Conservation (phyloP, 1,140 invertebrate genomes). For the Pinna nobilis region DNA sequence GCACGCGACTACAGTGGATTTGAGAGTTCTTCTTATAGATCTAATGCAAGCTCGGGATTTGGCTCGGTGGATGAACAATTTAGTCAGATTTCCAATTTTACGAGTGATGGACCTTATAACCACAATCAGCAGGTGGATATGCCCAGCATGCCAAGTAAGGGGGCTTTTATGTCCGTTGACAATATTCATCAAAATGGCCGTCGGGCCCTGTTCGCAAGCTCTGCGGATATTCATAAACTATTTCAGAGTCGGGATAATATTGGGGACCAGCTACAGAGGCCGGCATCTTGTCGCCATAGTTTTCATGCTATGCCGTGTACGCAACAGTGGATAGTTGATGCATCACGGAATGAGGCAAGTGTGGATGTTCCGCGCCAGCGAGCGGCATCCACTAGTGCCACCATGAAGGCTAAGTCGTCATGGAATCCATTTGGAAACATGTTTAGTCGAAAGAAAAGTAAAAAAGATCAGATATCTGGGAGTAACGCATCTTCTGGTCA, state of each 20-base stretch:
- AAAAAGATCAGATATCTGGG: constrained; percentile 10
- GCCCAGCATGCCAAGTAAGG: constrained; percentile 42
- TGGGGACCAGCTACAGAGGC: constrained; percentile 45
- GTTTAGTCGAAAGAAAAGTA: constrained; percentile 34
- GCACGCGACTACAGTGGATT: constrained; percentile 12
- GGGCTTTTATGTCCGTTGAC: constrained; percentile 49
- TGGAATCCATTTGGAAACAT: constrained; percentile 45
- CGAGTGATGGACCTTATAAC: constrained; percentile 27
- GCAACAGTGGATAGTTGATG: constrained; percentile 11
- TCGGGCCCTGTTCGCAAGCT: constrained; percentile 57
- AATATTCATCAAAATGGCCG: constrained; percentile 48
- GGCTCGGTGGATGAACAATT: constrained; percentile 21
- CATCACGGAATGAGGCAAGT: constrained; percentile 24
- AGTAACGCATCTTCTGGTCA: background rate
- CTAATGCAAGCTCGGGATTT: constrained; percentile 27
- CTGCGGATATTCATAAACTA: constrained; percentile 58
- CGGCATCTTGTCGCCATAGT: constrained; percentile 56
- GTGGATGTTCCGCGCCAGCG: constrained; percentile 23
- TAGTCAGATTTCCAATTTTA: constrained; percentile 26
- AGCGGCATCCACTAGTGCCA: constrained; percentile 38
- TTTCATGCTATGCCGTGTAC: constrained; percentile 59
- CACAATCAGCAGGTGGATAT: constrained; percentile 43
- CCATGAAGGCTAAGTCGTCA: constrained; percentile 30
- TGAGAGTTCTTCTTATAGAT: constrained; percentile 38
- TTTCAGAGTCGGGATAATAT: constrained; percentile 54